These are phyloP conservation scores for Drosophila mulleri DNA, from an alignment of 2,888 invertebrate species.

Conservation along the genomic window DNA sequence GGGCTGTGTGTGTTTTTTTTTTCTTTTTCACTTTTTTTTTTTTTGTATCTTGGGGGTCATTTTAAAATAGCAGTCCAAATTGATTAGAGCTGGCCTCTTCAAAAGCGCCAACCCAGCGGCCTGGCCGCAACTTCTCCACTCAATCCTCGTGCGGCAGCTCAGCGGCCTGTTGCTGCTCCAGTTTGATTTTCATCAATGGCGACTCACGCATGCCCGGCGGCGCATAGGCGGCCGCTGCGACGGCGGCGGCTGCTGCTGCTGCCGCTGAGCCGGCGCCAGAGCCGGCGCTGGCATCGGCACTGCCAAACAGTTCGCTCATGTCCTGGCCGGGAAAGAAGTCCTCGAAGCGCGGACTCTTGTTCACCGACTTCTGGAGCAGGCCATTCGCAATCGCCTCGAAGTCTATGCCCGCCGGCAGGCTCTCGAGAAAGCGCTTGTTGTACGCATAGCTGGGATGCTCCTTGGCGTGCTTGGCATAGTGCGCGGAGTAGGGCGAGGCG, in stretches of 20 bases:
- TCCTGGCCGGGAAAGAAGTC: constrained; percentile 83
- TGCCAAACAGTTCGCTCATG: constrained; percentile 81
- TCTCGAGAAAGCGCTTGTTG: constrained; percentile 83
- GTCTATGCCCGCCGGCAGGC: constrained; percentile 83
- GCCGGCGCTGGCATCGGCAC: constrained; percentile 69
- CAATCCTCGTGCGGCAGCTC: constrained; percentile 84
- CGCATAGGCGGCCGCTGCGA: constrained; percentile 74
- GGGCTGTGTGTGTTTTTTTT: neutral
- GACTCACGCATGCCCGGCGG: constrained; percentile 69
- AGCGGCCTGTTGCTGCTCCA: constrained; percentile 82
- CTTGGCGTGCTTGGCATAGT: constrained; percentile 77
- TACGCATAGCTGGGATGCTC: constrained; percentile 81
- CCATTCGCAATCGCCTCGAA: constrained; percentile 84
- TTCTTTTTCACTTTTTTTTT: neutral
- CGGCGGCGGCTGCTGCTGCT: constrained; percentile 64
- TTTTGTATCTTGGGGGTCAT: constrained; percentile 29
- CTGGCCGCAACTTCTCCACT: constrained; percentile 40
- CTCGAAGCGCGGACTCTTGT: constrained; percentile 84
- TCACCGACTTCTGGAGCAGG: constrained; percentile 83
- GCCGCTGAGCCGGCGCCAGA: constrained; percentile 13
- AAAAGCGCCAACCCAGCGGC: constrained; percentile 47
- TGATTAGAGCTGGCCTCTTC: constrained; percentile 56
- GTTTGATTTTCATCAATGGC: constrained; percentile 83
- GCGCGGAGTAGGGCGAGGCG: constrained; percentile 74
- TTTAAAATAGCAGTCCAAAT: constrained; percentile 83